Conservation (phyloP, 2,113 vertebrate genomes). For the Rattus norvegicus region GRCr8 NC_086024.1:30051501-30052000, state of each 20-base stretch:
- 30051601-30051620: rapidly evolving
- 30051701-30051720: background rate
- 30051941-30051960: background rate
- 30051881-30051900: background rate
- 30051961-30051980: background rate
- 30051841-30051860: background rate
- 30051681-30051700: background rate
- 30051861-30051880: background rate
- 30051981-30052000: background rate
- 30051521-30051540: background rate
- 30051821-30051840: background rate
- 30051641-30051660: background rate
- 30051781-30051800: background rate
- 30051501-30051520: too few relatives aligned
- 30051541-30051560: background rate
- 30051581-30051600: background rate
- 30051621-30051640: background rate
- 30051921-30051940: background rate
- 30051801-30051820: background rate
- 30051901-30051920: background rate
- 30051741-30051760: background rate
- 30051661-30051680: background rate
- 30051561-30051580: conserved; percentile 29
- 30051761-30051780: background rate
- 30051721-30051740: background rate